Conservation (phyloP, 2,888 invertebrate genomes). For the Agonopterix arenella region DNA sequence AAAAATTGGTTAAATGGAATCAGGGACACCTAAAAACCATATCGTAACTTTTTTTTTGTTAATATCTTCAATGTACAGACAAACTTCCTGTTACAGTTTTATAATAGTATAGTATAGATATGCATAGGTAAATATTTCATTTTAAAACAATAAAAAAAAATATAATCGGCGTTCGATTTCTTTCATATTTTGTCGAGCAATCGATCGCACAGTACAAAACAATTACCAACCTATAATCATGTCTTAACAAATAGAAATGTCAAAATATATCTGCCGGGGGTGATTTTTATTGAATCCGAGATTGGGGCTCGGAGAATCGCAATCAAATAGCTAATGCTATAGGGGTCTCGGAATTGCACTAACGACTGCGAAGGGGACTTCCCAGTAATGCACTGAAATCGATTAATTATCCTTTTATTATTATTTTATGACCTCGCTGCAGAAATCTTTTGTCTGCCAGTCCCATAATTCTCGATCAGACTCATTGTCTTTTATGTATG, state of each 20-base stretch:
- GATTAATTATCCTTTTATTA: conserved; percentile 74
- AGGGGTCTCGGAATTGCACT: conserved; percentile 43
- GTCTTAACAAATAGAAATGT: conserved; percentile 65
- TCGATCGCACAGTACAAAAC: conserved; percentile 24
- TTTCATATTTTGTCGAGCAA: neutral
- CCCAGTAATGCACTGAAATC: conserved; percentile 67
- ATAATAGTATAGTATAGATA: too few relatives aligned
- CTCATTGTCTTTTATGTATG: too few relatives aligned
- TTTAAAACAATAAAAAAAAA: too few relatives aligned
- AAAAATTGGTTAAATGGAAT: too few relatives aligned
- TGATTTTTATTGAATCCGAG: conserved; percentile 55
- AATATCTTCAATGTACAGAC: too few relatives aligned
- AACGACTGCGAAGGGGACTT: conserved; percentile 41
- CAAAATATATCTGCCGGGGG: conserved; percentile 60
- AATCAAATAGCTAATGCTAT: conserved; percentile 58
- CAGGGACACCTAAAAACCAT: too few relatives aligned
- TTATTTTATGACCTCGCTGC: conserved; percentile 58
- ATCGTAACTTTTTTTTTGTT: too few relatives aligned
- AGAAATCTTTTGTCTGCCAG: conserved; percentile 23
- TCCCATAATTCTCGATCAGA: conserved; percentile 10
- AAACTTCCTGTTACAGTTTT: too few relatives aligned
- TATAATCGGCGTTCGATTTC: neutral
- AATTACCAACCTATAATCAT: conserved; percentile 60
- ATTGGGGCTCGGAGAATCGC: conserved; percentile 39
- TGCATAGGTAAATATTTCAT: too few relatives aligned